Evolutionary conservation across 2,797 vertebrate species (phyloP), one percentile per base, ranked within the genome.

Genomic region (Myioborus miniatus): DNA sequence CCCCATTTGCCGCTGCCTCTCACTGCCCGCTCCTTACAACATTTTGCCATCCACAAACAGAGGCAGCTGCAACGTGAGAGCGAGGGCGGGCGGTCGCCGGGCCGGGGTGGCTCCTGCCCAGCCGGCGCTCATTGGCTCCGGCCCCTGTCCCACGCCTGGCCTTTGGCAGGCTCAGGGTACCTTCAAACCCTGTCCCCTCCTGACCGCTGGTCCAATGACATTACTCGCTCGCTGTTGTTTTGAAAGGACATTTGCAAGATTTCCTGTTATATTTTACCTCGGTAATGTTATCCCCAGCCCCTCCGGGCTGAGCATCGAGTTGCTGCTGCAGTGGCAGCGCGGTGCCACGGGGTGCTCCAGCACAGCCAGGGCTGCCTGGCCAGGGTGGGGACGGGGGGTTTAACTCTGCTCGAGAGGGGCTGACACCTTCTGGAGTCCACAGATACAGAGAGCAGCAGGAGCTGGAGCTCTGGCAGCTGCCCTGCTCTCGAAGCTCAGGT

Each of bases 181-280:
- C 93, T 95, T 92, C 95, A 86, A 85, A 93, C 89, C 83, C 76
- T 94, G 95, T 96, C 94, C 95, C 83, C 94, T 94, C 60, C 96
- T 96, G 97, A 96, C 96, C 90, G 50, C 91, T 82, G 93, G 78
- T 96, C 96, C 88, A 74, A 92, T 94, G 94, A 95, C 97, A 95
- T 74, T 80, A 83, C 72, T 91, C 16, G 4, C 87, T 96, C 81
- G 77, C 86, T 94, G 88, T 77, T 94, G 96, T 82, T 97, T 94
- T 91, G 92, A 96, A 97, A 98, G 96, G 96, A 86, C 80, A 44
- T 89, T 94, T 70, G 92, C 83, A 74, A 91, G 79, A 93, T 96
- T 97, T 95, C 92, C 95, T 95, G 95, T 97, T 95, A 93, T 88
- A 89, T 92, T 96, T 97, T 91, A 95, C 94, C 96, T 94, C 59